Evolutionary conservation across 2,113 vertebrate genomes (phyloP), one percentile per base, ranked within the genome.

Genomic region (Callocephalon fimbriatum): DNA sequence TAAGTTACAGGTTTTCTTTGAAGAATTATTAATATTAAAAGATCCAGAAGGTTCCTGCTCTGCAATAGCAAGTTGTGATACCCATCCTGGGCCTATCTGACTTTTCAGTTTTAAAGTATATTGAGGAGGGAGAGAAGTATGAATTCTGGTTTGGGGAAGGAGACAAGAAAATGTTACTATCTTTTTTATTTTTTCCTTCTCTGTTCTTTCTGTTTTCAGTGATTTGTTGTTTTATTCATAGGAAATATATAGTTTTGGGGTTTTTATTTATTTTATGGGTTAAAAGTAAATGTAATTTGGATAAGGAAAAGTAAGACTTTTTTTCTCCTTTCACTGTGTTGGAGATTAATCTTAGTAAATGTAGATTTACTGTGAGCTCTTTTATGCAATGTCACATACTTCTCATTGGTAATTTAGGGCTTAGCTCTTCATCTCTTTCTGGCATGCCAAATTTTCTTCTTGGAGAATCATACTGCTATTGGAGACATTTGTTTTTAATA

Each of bases 401-500:
- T 90, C 48, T 82, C 15, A 15, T 12, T 90, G 71, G 27, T 76
- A 66, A 63, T 79, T 90, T 62, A 86, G 37, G 56, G 25, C 71
- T 91, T 58, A 72, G 61, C 47, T 81, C 61, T 65, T 89, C 76
- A 78, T 85, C 65, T 84, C 58, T 63, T 59, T 53, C 58, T 81
- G 56, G 26, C 38, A 44, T 89, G 80, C 72, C 38, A 84, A 2
- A 53, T 85, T 81, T 89, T 74, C 59, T 81, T 88, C 58, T 48
- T 56, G n/a, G 58, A 68, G 56, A 62, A 29, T 71, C 27, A 3
- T 62, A 10, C 75, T 93, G 38, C 81, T 66, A 10, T 71, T 70
- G 48, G 59, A 94, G 35, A 88, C 75, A 65, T 83, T 95, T 91
- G 45, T 6, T 88, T 95, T 86, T 87, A 81, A 74, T 92, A 67